phyloP scores from a whole-genome alignment of 2,113 vertebrate genomes.

The Sphaerodactylus townsendi region DNA sequence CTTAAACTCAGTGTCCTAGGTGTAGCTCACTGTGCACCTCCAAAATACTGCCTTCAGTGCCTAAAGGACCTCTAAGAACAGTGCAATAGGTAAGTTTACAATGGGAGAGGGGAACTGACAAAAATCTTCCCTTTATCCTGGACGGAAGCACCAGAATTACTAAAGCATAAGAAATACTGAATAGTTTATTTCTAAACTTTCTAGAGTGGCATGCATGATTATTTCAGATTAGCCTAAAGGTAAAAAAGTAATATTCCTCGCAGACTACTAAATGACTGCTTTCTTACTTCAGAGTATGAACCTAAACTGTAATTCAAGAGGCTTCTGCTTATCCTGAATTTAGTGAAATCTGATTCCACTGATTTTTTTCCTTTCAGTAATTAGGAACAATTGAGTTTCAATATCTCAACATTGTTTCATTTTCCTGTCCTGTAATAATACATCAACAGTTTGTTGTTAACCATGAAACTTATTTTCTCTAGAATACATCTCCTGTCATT shows the following conservation, averaged over 20 bases:
- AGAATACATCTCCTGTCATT: constrained; percentile 24
- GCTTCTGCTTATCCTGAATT: constrained; percentile 59
- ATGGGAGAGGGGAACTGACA: too few relatives aligned
- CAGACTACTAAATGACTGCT: constrained; percentile 38
- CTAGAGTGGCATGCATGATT: not conserved
- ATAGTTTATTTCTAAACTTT: not conserved
- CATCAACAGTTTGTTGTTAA: constrained; percentile 42
- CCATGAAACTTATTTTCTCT: constrained; percentile 48
- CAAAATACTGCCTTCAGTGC: too few relatives aligned
- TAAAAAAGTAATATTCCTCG: constrained; percentile 33
- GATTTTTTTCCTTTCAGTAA: constrained; percentile 68
- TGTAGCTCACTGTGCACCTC: too few relatives aligned
- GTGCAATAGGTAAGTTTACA: too few relatives aligned
- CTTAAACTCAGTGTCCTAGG: too few relatives aligned
- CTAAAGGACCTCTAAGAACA: too few relatives aligned
- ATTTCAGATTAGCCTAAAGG: constrained; percentile 22
- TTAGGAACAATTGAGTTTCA: constrained; percentile 53
- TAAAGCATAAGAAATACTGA: not conserved
- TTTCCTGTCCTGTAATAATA: constrained; percentile 58
- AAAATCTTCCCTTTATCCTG: too few relatives aligned
- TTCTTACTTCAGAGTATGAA: constrained; percentile 62
- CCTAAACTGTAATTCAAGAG: constrained; percentile 53
- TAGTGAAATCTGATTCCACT: constrained; percentile 67
- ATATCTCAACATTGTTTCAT: constrained; percentile 55
- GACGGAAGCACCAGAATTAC: not conserved